A percentile compares a stretch with the other conserved stretches of the same genome.
phyloP scores from a whole-genome alignment of 2,797 vertebrate species.

The Dipus sagitta region DNA sequence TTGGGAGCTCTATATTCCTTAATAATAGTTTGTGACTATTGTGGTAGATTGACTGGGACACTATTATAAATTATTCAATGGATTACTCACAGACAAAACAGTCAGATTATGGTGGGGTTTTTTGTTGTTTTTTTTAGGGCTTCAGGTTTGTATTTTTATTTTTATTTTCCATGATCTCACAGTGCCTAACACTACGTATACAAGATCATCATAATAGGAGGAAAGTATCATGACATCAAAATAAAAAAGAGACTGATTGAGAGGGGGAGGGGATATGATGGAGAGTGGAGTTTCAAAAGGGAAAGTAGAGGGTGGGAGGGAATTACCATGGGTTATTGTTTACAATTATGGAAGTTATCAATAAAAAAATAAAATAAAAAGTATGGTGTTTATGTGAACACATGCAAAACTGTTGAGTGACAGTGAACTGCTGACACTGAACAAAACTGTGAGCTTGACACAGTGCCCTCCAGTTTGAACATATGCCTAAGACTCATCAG shows the following conservation, averaged over 20 bases:
- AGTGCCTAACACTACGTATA: no score
- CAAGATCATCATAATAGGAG: no score
- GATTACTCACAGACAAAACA: constrained; percentile 30
- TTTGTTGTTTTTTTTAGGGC: neutral
- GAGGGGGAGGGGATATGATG: no score
- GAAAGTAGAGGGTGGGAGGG: no score
- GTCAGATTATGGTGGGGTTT: constrained; percentile 55
- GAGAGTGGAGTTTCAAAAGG: no score
- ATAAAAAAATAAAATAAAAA: neutral
- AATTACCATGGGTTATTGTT: no score
- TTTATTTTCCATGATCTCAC: no score
- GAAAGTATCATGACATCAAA: no score
- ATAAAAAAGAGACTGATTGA: no score
- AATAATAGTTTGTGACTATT: neutral
- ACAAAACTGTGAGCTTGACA: constrained; percentile 41
- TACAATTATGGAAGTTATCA: no score
- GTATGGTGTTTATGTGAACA: constrained; percentile 64
- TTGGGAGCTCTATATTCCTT: neutral
- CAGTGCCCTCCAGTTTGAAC: constrained; percentile 76
- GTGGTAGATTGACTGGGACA: neutral
- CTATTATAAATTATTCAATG: constrained; percentile 27
- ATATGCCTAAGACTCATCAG: neutral
- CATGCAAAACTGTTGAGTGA: constrained; percentile 74
- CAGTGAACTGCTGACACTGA: constrained; percentile 29
- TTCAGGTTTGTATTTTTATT: no score